Conservation (phyloP, 1,140 invertebrate genomes). For the Monomorium pharaonis region DNA sequence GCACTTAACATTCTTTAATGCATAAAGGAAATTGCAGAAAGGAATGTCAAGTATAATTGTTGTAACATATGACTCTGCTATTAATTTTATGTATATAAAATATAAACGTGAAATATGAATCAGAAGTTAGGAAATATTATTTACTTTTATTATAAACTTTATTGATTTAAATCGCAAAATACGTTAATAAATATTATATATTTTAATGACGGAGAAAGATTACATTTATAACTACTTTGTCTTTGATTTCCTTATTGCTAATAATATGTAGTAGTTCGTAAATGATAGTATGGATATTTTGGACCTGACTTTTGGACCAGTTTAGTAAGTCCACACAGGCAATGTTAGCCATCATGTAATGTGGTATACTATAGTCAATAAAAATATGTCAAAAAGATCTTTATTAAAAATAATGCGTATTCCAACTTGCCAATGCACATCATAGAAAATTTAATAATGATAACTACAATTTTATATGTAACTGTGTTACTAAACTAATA, state of each 20-base stretch:
- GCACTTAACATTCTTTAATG: not conserved
- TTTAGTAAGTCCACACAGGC: not conserved
- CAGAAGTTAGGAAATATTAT: too few relatives aligned
- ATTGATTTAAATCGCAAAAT: too few relatives aligned
- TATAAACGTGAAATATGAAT: too few relatives aligned
- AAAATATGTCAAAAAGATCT: not conserved
- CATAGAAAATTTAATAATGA: constrained; percentile 20
- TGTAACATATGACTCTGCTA: not conserved
- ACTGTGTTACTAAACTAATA: too few relatives aligned
- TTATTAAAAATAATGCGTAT: not conserved
- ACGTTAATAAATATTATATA: too few relatives aligned
- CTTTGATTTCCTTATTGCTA: constrained; percentile 71
- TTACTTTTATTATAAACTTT: too few relatives aligned
- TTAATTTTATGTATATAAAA: not conserved
- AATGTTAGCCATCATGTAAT: not conserved
- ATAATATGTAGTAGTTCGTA: constrained; percentile 55
- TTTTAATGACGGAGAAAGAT: too few relatives aligned
- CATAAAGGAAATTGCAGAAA: too few relatives aligned
- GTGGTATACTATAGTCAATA: constrained; percentile 42
- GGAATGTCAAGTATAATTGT: not conserved
- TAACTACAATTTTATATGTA: too few relatives aligned
- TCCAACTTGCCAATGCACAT: constrained; percentile 44
- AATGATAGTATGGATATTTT: constrained; percentile 67
- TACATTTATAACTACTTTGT: constrained; percentile 73
- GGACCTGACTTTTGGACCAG: constrained; percentile 60